Base-by-base conservation (phyloP, 1,140 invertebrate genomes). In the Psilanteris sp. region DNA sequence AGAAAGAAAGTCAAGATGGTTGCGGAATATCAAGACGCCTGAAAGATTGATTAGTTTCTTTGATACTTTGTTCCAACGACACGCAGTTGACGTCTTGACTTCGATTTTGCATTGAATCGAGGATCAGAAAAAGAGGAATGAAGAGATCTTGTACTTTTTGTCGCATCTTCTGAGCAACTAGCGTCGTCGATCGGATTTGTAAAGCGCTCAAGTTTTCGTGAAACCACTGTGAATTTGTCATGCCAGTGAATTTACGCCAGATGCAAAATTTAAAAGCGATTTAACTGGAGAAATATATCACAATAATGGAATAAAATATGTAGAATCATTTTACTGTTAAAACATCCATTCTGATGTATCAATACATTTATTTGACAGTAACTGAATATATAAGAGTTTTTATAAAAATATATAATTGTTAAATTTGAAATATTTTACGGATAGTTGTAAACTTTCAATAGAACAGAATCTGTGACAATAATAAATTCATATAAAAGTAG, bases 11-110 rank as follows among this genome's bases (percentile, higher is more conserved):
- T 11, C 34, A 74, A 74, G 61, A 52, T 61, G 43, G 54, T 54
- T 54, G 13, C 36, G 20, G 71, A 67, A 67, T 46, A 74, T 67
- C 61, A 67, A 66, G 59, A 39, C 31, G 54, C 16, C 26, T 41
- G 44, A 20, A 44, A 75, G 71, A 75, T 75, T 67, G 71, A 67
- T 75, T 75, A 75, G 62, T 67, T 75, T 66, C 70, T 74, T 74
- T 66, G 66, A 76, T 59, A 66, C 73, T 70, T 70, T 50, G 73
- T 71, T 71, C 52, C 59, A 32, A 16, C 52, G 52, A 70, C 66
- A 54, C 57, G 57, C 44, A 32, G 43, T 66, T 76, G 52, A 70
- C 73, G 59, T 66, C 57, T 34, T 13, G 34, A 16, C 52, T 76
- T 76, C 59, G 66, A 66, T 71, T 70, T 66, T 76, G 66, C 66